These are phyloP conservation scores for Heteractis magnifica DNA, from an alignment of 92 coral and sea anemone species.

Conservation along the genomic window DNA sequence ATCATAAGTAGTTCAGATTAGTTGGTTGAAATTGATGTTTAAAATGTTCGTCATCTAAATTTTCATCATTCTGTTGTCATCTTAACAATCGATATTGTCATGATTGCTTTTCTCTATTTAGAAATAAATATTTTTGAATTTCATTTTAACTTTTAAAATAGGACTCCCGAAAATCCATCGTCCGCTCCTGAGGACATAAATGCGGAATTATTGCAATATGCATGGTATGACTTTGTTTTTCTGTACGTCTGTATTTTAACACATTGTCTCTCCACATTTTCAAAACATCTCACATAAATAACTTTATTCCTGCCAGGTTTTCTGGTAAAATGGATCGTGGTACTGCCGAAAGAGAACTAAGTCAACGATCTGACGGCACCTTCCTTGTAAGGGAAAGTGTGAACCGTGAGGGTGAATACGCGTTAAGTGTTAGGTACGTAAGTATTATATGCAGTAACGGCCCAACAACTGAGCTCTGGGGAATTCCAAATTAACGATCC, in stretches of 20 bases:
- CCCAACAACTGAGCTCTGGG: background rate
- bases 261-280: background rate
- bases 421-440: conserved; percentile 84
- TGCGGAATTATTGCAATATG: conserved; percentile 35
- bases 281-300: background rate
- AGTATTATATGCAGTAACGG: background rate
- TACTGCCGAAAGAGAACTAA: conserved; percentile 62
- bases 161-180: conserved; percentile 48
- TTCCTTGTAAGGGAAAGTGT: conserved; percentile 90
- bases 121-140: background rate
- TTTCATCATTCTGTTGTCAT: no score
- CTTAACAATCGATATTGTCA: no score
- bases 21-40: background rate
- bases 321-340: conserved; percentile 86
- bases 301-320: conserved; percentile 53
- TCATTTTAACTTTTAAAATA: background rate
- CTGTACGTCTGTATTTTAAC: background rate
- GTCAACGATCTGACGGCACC: conserved; percentile 75
- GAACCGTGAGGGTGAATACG: conserved; percentile 82
- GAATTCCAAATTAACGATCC: background rate
- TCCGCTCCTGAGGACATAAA: conserved; percentile 73
- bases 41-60: background rate
- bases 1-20: background rate
- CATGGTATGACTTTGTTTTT: conserved; percentile 46
- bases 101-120: no score